phyloP scores from a whole-genome alignment of 2,113 vertebrate genomes.

The Regulus satrapa region DNA sequence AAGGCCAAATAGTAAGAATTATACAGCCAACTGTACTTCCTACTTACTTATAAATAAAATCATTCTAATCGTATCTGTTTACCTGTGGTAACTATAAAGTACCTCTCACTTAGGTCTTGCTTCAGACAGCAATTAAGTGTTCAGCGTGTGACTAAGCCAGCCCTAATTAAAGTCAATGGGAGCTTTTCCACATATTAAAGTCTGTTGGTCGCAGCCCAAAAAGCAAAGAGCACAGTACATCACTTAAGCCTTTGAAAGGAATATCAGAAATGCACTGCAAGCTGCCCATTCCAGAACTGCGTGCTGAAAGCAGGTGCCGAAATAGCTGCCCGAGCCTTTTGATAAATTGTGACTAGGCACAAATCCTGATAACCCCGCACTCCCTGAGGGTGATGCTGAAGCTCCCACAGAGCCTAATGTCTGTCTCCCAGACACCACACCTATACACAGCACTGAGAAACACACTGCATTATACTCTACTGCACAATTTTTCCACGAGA shows the following conservation, averaged over 20 bases:
- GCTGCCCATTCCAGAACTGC: not conserved
- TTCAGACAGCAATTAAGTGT: constrained; percentile 12
- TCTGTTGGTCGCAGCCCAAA: not conserved
- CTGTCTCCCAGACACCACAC: not conserved
- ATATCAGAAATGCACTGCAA: not conserved
- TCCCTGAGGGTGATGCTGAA: not conserved
- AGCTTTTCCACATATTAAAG: not conserved
- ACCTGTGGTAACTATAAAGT: not conserved
- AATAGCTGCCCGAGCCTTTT: not conserved
- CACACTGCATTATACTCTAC: not conserved
- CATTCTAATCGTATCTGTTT: not conserved
- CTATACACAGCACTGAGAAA: not conserved
- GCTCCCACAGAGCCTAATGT: not conserved
- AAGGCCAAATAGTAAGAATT: not conserved
- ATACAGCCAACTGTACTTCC: not conserved
- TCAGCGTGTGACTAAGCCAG: not conserved
- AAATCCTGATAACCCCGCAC: not conserved
- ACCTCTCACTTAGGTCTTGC: not conserved
- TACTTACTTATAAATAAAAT: not conserved
- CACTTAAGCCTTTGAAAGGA: not conserved
- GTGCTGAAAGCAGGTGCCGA: not conserved
- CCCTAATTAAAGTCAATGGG: constrained; percentile 29
- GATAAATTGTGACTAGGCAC: not conserved
- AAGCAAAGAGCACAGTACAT: not conserved
- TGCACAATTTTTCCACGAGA: not conserved